Percentiles rank a stretch among this genome's conserved stretches.
Evolutionary conservation across 2,888 invertebrate species (phyloP).

Genomic region (Esperia sulphurella): DNA sequence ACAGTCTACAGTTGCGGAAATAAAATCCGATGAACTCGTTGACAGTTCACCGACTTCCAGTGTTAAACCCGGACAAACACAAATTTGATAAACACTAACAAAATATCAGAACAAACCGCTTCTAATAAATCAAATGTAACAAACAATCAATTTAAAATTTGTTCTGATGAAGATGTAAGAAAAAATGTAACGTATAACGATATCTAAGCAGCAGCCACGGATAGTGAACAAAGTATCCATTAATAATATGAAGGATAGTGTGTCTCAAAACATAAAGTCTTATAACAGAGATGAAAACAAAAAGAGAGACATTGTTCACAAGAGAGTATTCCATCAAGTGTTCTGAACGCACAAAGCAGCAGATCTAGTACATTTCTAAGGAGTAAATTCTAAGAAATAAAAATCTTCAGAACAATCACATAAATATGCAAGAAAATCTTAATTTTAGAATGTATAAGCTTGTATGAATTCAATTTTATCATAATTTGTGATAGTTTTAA

Average conservation of each 20-base stretch:
- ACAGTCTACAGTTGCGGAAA: too few relatives aligned
- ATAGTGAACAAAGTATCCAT: slow-evolving; percentile 1
- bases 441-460: too few relatives aligned
- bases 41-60: not conserved
- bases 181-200: slow-evolving; percentile 10
- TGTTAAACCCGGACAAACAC: not conserved
- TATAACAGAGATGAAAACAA: not conserved
- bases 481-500: too few relatives aligned
- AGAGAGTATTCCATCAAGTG: too few relatives aligned
- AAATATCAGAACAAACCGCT: not conserved
- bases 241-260: not conserved
- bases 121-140: not conserved
- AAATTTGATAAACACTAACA: not conserved
- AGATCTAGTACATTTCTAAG: too few relatives aligned
- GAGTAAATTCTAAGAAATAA: too few relatives aligned
- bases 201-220: slow-evolving; percentile 7
- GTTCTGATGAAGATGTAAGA: not conserved
- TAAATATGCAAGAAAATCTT: too few relatives aligned
- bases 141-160: not conserved
- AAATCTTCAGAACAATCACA: too few relatives aligned
- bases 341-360: too few relatives aligned
- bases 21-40: not conserved
- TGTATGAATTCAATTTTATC: too few relatives aligned
- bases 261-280: slow-evolving; percentile 1
- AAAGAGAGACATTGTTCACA: not conserved